Evolutionary conservation across 2,888 invertebrate genomes (phyloP).

Genomic region (Drosophila phalerata): DNA sequence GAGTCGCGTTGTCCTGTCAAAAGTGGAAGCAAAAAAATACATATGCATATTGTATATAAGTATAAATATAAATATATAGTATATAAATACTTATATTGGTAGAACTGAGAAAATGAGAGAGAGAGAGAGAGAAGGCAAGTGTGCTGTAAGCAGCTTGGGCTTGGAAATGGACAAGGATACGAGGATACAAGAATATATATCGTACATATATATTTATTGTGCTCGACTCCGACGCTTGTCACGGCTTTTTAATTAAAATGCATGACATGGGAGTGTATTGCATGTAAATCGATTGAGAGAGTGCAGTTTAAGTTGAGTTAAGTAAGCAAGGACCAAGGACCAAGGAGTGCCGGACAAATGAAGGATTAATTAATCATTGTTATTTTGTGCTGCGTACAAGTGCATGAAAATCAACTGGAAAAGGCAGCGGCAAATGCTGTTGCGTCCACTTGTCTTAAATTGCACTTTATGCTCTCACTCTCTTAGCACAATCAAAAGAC

Average conservation of each 20-base stretch:
- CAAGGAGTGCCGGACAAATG: slow-evolving; percentile 28
- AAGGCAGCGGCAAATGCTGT: background rate
- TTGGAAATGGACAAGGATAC: background rate
- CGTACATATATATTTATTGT: background rate
- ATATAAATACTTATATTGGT: slow-evolving; percentile 15
- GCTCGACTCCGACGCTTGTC: slow-evolving; percentile 24
- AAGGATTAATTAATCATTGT: slow-evolving; percentile 66
- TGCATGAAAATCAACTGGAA: background rate
- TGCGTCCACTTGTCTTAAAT: slow-evolving; percentile 24
- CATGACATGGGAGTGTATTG: slow-evolving; percentile 58
- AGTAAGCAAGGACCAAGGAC: slow-evolving; percentile 15
- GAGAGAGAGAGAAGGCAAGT: background rate
- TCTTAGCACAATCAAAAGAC: slow-evolving; percentile 27
- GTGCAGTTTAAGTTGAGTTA: slow-evolving; percentile 64
- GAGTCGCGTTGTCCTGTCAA: slow-evolving; percentile 32
- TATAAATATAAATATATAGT: slow-evolving; percentile 1
- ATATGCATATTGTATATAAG: slow-evolving; percentile 7
- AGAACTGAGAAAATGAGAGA: background rate
- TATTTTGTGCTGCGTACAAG: slow-evolving; percentile 40
- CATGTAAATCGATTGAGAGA: slow-evolving; percentile 72
- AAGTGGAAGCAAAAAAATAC: background rate
- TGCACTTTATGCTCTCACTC: slow-evolving; percentile 18
- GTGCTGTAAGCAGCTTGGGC: slow-evolving; percentile 21
- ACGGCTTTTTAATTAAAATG: slow-evolving; percentile 76
- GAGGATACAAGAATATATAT: background rate